Base-by-base conservation (phyloP, 2,113 vertebrate genomes). In the Myanophis thanlyinensis region DNA sequence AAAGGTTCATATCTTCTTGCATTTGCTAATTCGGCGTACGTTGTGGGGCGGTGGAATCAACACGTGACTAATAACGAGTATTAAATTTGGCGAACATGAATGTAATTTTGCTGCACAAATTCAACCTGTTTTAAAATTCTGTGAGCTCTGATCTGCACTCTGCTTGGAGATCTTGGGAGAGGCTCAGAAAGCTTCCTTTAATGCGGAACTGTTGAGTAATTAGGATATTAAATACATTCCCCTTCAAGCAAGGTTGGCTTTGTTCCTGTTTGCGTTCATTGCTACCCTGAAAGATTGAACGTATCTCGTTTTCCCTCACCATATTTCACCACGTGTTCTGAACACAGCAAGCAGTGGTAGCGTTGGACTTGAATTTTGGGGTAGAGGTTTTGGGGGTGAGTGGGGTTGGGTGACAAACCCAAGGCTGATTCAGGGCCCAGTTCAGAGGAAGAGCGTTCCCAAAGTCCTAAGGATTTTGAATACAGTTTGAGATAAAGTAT, bases 121-220 rank as follows among this genome's bases (percentile, higher is more conserved):
- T 4, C 90, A 90, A 53, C 89, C 54, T 49, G 30, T 87, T n/a
- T n/a, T n/a, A 90, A 87, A 95, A 86, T 93, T 94, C 91, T 95
- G 90, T 94, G 94, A 95, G 87, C 93, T 88, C 94, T 6, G 27
- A 30, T 95, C 88, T 93, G 54, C 92, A 46, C 67, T 94, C 89
- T 89, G 92, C n/a, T 92, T 90, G 93, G 89, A 52, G 92, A 91
- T 96, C 94, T 92, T 93, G 92, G 92, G 94, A 95, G 90, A 90
- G 40, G 15, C 93, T 96, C 94, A 94, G 93, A 93, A 94, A 97
- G 88, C 87, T 95, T 96, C 96, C 93, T 92, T 95, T 96, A 97
- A 95, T 97, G 95, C 96, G 94, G 96, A 97, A 86, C 1, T 92
- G 92, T 80, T 95, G 94, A 96, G 94, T 92, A 97, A 96, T 93